Evolutionary conservation across 1,140 invertebrate genomes (phyloP).

Genomic region (Meloidogyne hapla): DNA sequence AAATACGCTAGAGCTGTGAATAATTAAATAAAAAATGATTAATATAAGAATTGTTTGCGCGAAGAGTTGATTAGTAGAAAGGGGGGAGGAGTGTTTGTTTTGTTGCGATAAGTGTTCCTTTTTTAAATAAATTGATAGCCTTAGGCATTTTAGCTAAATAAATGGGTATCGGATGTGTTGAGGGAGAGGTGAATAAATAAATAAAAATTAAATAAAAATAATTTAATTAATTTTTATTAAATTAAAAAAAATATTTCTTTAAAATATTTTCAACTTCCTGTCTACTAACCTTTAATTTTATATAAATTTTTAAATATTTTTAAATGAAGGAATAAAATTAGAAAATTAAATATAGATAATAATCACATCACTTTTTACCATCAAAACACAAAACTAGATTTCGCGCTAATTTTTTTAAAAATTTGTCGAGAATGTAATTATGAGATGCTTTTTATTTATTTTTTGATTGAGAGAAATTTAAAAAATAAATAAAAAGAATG

Average conservation of each 20-base stretch:
- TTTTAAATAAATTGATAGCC: not conserved
- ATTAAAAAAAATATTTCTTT: not conserved
- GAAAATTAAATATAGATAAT: not conserved
- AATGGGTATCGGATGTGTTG: not conserved
- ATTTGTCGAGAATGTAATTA: not conserved
- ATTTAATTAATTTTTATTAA: not conserved
- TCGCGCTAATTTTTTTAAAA: not conserved
- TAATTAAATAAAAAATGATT: not conserved
- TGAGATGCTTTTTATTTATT: not conserved
- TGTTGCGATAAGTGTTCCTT: not conserved
- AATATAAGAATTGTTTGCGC: not conserved
- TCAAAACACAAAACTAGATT: slow-evolving; percentile 6
- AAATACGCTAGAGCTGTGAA: not conserved
- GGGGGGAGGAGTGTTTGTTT: not conserved
- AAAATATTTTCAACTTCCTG: not conserved
- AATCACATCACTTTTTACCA: slow-evolving; percentile 2
- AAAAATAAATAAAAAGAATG: not conserved
- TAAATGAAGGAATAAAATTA: not conserved
- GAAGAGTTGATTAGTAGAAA: not conserved
- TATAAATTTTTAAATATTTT: not conserved
- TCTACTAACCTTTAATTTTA: not conserved
- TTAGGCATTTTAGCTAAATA: not conserved
- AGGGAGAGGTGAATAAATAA: no score
- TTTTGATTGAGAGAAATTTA: not conserved
- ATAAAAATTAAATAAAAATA: not conserved